Percentiles rank a stretch among this genome's conserved stretches.
Evolutionary conservation across 2,888 invertebrate species (phyloP).

Genomic region (Allophyes oxyacanthae): DNA sequence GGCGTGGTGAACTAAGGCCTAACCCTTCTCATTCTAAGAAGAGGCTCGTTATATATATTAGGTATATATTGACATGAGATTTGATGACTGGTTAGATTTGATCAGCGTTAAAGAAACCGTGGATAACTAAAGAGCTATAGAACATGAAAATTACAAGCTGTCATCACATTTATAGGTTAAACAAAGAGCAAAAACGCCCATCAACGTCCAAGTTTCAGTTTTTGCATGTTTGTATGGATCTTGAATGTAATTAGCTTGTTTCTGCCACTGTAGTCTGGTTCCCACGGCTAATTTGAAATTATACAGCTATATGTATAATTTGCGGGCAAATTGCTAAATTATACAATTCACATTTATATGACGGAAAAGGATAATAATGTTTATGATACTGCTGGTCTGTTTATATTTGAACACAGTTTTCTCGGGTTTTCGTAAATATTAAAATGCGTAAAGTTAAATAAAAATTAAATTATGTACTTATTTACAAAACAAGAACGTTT

Average conservation of each 20-base stretch:
- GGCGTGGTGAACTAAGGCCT: too few species aligned
- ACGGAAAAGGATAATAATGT: conserved; percentile 18
- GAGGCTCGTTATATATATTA: too few species aligned
- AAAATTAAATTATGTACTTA: too few species aligned
- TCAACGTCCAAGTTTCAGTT: conserved; percentile 2
- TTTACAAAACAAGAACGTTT: too few species aligned
- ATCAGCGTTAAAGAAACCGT: too few species aligned
- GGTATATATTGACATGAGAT: too few species aligned
- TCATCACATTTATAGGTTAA: too few species aligned
- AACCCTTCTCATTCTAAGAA: too few species aligned
- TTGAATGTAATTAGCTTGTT: conserved; percentile 34
- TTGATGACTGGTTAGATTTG: too few species aligned
- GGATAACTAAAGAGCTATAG: too few species aligned
- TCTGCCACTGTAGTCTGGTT: conserved; percentile 44
- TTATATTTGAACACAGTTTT: conserved; percentile 3
- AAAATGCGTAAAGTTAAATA: too few species aligned
- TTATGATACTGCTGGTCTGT: conserved; percentile 2
- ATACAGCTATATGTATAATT: conserved; percentile 39
- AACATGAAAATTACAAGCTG: too few species aligned
- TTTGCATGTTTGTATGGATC: conserved; percentile 31
- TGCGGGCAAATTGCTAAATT: conserved; percentile 37
- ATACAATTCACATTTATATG: conserved; percentile 22
- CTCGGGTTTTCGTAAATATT: neutral
- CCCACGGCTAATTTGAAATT: conserved; percentile 48
- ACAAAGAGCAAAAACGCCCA: neutral